Evolutionary conservation across 2,888 invertebrate genomes (phyloP), one percentile per base, ranked within the genome.

Genomic region (Drosophila quinaria): DNA sequence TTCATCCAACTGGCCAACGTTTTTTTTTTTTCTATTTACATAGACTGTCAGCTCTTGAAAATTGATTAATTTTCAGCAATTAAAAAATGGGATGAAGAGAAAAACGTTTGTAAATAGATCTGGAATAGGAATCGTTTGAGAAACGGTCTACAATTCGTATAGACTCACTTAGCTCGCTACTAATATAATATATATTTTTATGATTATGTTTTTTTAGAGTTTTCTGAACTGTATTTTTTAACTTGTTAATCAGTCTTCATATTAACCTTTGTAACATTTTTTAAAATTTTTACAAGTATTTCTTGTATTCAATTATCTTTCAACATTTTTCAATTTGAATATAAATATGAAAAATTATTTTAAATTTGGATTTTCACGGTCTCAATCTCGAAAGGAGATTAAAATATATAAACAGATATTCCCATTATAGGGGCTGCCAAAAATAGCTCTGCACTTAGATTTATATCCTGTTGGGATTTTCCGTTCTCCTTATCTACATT

Each of bases 11-110:
- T 47, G 55, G n/a, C 39, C 77, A 58, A 17, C 0, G 42, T 9
- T 60, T 15, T 25, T 9, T 60, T 15, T 25, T 44, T 59, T 33
- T 0, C 9, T 39, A 37, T 74, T 71, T 77, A 19, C 72, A 58
- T 44, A 13, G 8, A 39, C 37, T 47, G 39, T 37, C 15, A 44
- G 11, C 15, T 37, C 29, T 39, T 13, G 3, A 3, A 50, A 72
- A n/a, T 35, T 35, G 17, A 44, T 56, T 47, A 66, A 52, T 68
- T 61, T 54, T 6, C 4, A 2, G 29, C 0, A 35, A 17, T 11
- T 11, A 9, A 31, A 13, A 15, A 42, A 11, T 8, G 33, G 1
- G 17, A 17, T 13, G 39, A 8, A 35, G 3, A 9, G 39, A 9
- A 9, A 10, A 39, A 15, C 6, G 25, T 5, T 25, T 25, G 22